These are phyloP conservation scores for Ceratotherium simum DNA, from an alignment of 2,113 vertebrate genomes.

Conservation along the genomic window DNA sequence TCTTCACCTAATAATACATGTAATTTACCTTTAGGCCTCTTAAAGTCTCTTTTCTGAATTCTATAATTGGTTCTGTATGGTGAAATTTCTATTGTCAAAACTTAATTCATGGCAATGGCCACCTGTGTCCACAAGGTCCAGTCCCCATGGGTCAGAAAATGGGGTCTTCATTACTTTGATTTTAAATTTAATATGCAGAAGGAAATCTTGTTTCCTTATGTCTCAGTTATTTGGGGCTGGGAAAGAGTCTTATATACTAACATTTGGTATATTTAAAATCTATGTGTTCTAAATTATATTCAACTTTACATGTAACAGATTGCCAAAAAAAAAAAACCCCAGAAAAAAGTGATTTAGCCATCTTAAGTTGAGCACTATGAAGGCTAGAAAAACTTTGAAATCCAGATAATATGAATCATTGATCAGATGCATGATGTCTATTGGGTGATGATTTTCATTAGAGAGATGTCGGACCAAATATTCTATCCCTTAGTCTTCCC, in stretches of 20 bases:
- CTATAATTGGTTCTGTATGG: neutral
- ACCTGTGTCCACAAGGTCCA: neutral
- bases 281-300: neutral
- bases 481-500: neutral
- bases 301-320: neutral
- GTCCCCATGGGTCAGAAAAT: neutral
- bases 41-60: neutral
- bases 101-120: neutral
- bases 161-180: neutral
- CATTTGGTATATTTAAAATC: neutral
- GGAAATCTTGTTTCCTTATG: neutral
- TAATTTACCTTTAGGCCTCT: neutral
- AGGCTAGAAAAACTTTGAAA: neutral
- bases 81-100: neutral
- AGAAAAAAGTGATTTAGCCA: neutral
- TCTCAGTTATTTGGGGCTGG: neutral
- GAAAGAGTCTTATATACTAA: neutral
- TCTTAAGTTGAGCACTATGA: conserved; percentile 5
- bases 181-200: neutral
- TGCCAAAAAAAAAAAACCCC: neutral
- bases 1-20: conserved; percentile 26
- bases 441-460: neutral
- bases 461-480: neutral
- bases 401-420: neutral
- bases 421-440: neutral